Evolutionary conservation across 2,113 vertebrate species (phyloP), one percentile per base, ranked within the genome.

Genomic region (Nothoprocta pentlandii): DNA sequence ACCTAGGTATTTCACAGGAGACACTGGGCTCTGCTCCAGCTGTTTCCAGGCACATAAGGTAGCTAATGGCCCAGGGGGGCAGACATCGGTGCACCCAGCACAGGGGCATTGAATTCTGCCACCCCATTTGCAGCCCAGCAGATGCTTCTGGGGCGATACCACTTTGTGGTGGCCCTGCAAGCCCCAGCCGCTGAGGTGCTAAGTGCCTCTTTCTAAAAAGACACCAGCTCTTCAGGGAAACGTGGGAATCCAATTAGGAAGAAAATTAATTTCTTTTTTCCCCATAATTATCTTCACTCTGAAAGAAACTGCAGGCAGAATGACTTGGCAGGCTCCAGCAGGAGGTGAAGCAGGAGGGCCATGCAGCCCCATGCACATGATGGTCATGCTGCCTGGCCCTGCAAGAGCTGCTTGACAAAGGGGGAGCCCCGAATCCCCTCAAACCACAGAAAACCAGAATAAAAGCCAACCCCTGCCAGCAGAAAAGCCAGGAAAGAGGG

Each of bases 71-170:
- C 90, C 88, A 85, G 85, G 80, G 83, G 92, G 90, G 80, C 80
- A 13, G 23, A 95, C 91, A 87, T 36, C 88, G 90, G 85, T 87
- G 80, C 93, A 71, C 80, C 80, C 88, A 76, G 74, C 83, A 79
- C 49, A 61, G 64, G 79, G 79, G 83, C 77, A 73, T 94, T 95
- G 95, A 88, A 91, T 95, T 95, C 74, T 95, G 74, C 82, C 83
- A 90, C 84, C 89, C 54, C 2, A 90, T 95, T 95, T 91, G 82
- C 69, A 93, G 93, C 93, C 80, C 73, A 73, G 41, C 90, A 86
- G 74, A 20, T 85, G 64, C 88, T 80, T 59, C 85, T 63, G 74
- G 26, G 80, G 77, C 6, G 62, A 84, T 49, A 88, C 73, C 41
- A 19, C 74, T 94, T 46, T 58, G 69, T 58, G 73, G 88, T 80